These are phyloP conservation scores for Chiroxiphia lanceolata DNA, from an alignment of 2,797 vertebrate species.

Conservation along the genomic window DNA sequence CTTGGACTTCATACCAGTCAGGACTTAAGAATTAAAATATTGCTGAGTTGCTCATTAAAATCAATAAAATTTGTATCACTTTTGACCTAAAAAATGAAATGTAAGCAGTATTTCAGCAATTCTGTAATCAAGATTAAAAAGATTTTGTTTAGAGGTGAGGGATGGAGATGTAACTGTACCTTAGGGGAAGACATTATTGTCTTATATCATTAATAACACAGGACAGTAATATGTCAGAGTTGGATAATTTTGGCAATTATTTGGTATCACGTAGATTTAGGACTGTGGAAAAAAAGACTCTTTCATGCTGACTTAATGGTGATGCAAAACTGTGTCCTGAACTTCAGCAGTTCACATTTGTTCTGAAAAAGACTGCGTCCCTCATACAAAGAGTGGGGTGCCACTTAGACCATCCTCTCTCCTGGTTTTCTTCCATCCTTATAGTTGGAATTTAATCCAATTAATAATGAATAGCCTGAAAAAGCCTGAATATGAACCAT, in stretches of 20 bases:
- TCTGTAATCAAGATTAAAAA: not conserved
- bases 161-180: not conserved
- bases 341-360: not conserved
- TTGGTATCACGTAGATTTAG: not conserved
- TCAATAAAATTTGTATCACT: not conserved
- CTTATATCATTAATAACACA: not conserved
- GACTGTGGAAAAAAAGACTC: not conserved
- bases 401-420: not conserved
- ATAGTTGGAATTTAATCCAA: not conserved
- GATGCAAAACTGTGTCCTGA: not conserved
- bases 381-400: not conserved
- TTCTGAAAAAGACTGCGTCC: not conserved
- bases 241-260: not conserved
- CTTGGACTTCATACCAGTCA: not conserved
- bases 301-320: not conserved
- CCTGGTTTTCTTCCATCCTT: not conserved
- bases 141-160: not conserved
- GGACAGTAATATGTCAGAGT: not conserved
- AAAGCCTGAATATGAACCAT: slow-evolving; percentile 77
- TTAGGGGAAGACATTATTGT: not conserved
- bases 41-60: not conserved
- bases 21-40: not conserved
- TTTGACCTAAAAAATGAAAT: not conserved
- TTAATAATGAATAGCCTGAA: not conserved
- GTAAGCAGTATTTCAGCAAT: not conserved